phyloP scores from a whole-genome alignment of 2,113 vertebrate species.

The Pygoscelis antarcticus region DNA sequence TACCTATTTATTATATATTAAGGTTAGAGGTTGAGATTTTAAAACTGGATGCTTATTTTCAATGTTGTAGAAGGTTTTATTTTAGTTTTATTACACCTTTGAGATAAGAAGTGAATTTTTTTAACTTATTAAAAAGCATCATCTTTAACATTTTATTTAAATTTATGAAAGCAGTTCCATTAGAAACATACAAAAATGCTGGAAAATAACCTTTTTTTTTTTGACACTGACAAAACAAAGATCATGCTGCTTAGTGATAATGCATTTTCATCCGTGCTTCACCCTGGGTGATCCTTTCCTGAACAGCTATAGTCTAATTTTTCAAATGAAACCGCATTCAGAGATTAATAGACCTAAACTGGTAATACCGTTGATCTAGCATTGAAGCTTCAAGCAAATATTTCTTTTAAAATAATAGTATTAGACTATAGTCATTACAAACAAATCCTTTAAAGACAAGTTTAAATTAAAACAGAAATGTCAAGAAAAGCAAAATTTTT shows the following conservation, averaged over 20 bases:
- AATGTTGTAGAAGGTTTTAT: not conserved
- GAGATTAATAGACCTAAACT: not conserved
- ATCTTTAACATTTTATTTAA: not conserved
- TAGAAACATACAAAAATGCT: not conserved
- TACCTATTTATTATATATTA: not conserved
- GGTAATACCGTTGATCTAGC: not conserved
- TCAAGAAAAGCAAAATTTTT: not conserved
- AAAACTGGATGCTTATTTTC: not conserved
- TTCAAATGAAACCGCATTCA: not conserved
- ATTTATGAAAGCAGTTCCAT: not conserved
- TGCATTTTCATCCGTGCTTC: not conserved
- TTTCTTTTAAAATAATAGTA: not conserved
- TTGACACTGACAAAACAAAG: not conserved
- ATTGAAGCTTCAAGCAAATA: not conserved
- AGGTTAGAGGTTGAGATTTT: not conserved
- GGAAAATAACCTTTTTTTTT: not conserved
- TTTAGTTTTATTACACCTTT: not conserved
- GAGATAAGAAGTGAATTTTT: not conserved
- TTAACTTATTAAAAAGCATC: not conserved
- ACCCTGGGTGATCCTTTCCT: not conserved
- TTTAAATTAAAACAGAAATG: not conserved
- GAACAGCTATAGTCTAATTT: not conserved
- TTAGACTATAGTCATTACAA: not conserved
- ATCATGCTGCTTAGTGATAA: not conserved
- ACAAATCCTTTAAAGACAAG: not conserved